A percentile compares a stretch with the other conserved stretches of the same genome.
phyloP scores from a whole-genome alignment of 2,888 invertebrate species.

The Cancer borealis region DNA sequence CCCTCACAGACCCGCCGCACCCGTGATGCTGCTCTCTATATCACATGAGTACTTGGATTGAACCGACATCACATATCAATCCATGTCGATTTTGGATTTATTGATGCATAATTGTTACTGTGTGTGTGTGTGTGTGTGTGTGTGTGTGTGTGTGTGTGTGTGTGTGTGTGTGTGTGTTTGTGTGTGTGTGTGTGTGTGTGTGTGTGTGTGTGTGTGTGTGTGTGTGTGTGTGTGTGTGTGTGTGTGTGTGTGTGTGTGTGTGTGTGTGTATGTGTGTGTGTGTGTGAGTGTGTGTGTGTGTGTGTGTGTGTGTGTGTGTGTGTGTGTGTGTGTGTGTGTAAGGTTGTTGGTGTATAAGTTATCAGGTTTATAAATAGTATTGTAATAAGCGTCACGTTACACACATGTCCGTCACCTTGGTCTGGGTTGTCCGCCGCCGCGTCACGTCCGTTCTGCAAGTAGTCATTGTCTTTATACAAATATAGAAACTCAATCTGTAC shows the following conservation, averaged over 20 bases:
- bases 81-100: constrained; percentile 25
- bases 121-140: constrained; percentile 30
- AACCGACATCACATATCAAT: constrained; percentile 28
- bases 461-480: background rate
- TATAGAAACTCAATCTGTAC: background rate
- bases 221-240: constrained; percentile 13
- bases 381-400: background rate
- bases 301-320: constrained; percentile 46
- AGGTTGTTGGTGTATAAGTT: background rate
- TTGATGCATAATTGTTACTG: constrained; percentile 5
- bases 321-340: background rate
- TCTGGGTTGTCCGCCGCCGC: background rate
- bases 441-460: background rate
- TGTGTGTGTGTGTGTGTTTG: constrained; percentile 33
- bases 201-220: constrained; percentile 46
- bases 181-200: constrained; percentile 55
- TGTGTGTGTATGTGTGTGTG: constrained; percentile 44
- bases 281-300: constrained; percentile 55
- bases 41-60: constrained; percentile 10
- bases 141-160: constrained; percentile 24
- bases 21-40: constrained; percentile 18
- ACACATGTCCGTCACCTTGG: background rate
- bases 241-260: constrained; percentile 30
- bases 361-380: background rate
- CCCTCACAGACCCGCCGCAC: background rate